Percentiles rank a stretch among this genome's conserved stretches.
These are phyloP conservation scores for Philopedon plagiatum DNA, from an alignment of 2,888 invertebrate genomes.

Conservation along the genomic window DNA sequence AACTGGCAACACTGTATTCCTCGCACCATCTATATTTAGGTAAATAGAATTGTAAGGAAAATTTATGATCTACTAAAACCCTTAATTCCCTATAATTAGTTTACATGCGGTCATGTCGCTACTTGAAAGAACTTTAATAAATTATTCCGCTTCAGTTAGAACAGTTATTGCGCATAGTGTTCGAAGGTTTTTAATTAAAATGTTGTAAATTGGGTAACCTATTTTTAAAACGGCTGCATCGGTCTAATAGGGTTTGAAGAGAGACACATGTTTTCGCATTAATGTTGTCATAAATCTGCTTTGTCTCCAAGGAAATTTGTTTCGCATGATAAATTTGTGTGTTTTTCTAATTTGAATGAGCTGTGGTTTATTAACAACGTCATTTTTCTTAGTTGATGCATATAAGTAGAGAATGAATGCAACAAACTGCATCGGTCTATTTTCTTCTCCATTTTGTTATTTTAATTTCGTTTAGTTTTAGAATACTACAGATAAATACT, in stretches of 20 bases:
- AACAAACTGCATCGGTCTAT: no score
- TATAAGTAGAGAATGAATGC: neutral
- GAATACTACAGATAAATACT: no score
- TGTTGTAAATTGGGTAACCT: constrained; percentile 47
- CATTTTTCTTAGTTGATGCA: constrained; percentile 9
- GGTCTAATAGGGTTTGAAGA: constrained; percentile 34
- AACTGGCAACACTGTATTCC: constrained; percentile 21
- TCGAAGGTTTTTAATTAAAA: constrained; percentile 48
- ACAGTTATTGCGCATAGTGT: constrained; percentile 42
- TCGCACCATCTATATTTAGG: constrained; percentile 56
- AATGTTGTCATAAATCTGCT: constrained; percentile 30
- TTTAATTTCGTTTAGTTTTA: no score
- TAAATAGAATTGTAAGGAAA: constrained; percentile 65
- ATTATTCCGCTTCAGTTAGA: constrained; percentile 49
- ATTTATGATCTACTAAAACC: constrained; percentile 65
- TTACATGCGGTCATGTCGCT: constrained; percentile 52
- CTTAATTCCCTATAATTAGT: constrained; percentile 59
- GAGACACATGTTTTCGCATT: constrained; percentile 39
- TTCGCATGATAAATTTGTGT: constrained; percentile 19
- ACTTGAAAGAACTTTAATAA: constrained; percentile 49
- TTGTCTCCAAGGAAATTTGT: constrained; percentile 30
- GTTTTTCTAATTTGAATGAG: constrained; percentile 20
- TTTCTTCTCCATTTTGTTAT: no score
- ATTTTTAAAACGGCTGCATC: constrained; percentile 38
- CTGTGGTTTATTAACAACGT: constrained; percentile 13